These are phyloP conservation scores for Notoglanidium macrostoma DNA, from an alignment of 2,797 vertebrate species.

Conservation along the genomic window DNA sequence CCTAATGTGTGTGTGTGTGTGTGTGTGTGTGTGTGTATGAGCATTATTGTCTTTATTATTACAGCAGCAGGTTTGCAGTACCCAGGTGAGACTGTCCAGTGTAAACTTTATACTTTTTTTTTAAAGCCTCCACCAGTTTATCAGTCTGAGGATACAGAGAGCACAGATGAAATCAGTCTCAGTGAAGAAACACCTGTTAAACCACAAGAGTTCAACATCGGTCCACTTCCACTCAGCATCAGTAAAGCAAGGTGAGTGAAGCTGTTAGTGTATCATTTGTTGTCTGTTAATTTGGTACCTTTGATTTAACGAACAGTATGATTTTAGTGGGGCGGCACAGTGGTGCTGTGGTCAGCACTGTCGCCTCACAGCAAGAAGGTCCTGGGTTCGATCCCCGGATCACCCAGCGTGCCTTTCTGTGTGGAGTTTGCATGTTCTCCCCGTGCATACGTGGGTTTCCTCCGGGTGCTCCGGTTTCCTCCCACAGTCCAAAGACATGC, in stretches of 20 bases:
- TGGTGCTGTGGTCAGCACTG: no score
- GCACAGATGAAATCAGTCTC: slow-evolving; percentile 59
- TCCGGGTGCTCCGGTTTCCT: no score
- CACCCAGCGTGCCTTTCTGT: no score
- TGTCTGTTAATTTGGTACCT: neutral
- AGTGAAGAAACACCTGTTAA: slow-evolving; percentile 39
- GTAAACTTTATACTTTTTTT: neutral
- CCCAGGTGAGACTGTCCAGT: neutral
- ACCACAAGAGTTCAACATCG: slow-evolving; percentile 62
- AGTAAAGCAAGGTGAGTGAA: slow-evolving; percentile 84
- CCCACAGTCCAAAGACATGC: no score
- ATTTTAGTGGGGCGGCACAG: no score
- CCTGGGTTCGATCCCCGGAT: no score
- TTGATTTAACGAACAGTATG: neutral
- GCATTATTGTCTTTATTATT: neutral
- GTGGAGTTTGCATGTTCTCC: no score
- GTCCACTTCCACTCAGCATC: slow-evolving; percentile 77
- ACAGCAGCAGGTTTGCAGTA: neutral
- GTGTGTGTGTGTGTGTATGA: neutral
- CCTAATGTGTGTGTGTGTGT: no score
- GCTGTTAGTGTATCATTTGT: neutral
- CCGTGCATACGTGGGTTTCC: no score
- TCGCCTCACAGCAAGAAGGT: no score
- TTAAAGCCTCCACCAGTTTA: slow-evolving; percentile 26
- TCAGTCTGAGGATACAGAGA: slow-evolving; percentile 62